Evolutionary conservation across 1,140 invertebrate species (phyloP), one percentile per base, ranked within the genome.

Genomic region (Campoletis sonorensis): DNA sequence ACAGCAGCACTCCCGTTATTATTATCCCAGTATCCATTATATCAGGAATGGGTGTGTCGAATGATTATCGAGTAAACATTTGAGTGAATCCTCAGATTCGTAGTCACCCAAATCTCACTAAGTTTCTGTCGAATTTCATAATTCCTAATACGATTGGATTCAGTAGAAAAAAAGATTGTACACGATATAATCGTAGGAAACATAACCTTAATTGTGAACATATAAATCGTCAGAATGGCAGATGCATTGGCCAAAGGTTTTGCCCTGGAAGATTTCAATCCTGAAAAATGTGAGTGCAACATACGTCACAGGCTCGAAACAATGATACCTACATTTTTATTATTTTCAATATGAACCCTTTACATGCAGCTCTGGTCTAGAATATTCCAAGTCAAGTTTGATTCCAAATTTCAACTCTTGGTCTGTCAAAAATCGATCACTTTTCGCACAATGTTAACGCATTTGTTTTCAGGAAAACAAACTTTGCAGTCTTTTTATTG

Each of bases 251-350:
- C 82, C 16, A 90, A 89, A 79, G 86, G 86, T 83, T 90, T 91
- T 64, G 86, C 89, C 13, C 81, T 86, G 5, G 86, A 91, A 40
- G 91, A 92, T 81, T 93, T 93, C 80, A 90, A 90, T 85, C 90
- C 92, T 0, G 92, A 93, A 37, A 93, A 93, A 88, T 93, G 93
- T 93, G 87, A 90, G 89, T 88, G 23, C 61, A 13, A 73, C 61
- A 45, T 13, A 45, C 26, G 33, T 81, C 16, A 71, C 49, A 45
- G 13, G 1, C 40, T 45, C 8, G 13, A 45, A 45, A 45, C 1
- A 45, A 45, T 45, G 0, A 10, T 45, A 13, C 40, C 11, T 13
- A 1, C 13, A 4, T 45, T 45, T 5, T 45, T 5, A 11, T 45
- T 3, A 10, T 13, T 10, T 45, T 45, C 8, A 45, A 8, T 11